Conservation (phyloP, 2,797 vertebrate species). For the Phalloptychus januarius region DNA sequence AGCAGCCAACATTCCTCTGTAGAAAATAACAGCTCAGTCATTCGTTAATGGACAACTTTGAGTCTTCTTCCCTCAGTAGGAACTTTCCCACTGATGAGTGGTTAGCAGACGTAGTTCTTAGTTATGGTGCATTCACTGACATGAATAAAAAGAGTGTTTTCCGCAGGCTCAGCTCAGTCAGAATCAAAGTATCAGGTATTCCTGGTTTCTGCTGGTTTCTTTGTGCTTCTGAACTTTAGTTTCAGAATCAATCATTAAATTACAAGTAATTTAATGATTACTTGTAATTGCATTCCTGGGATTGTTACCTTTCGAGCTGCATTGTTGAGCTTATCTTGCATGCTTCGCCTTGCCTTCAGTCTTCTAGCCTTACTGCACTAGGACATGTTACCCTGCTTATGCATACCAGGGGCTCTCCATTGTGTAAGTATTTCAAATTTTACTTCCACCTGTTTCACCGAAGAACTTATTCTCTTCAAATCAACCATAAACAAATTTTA, state of each 20-base stretch:
- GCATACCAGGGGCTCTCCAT: conserved; percentile 12
- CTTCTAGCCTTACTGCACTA: conserved; percentile 20
- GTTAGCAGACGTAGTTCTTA: background rate
- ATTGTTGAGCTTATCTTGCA: conserved; percentile 18
- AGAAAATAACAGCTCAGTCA: background rate
- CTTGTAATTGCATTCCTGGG: conserved; percentile 35
- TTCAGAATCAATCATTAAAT: conserved; percentile 12
- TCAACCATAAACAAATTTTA: conserved; percentile 13
- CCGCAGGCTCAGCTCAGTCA: background rate
- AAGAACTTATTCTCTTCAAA: conserved; percentile 20
- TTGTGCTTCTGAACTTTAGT: background rate
- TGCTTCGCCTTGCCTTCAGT: conserved; percentile 8
- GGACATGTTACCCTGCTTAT: conserved; percentile 13
- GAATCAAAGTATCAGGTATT: background rate
- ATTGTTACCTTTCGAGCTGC: conserved; percentile 28
- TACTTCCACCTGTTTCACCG: conserved; percentile 15
- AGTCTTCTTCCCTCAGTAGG: background rate
- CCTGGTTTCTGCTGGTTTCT: background rate
- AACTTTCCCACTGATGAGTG: background rate
- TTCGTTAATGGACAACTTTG: background rate
- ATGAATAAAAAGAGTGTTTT: background rate
- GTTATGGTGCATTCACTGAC: background rate
- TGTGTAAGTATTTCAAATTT: conserved; percentile 26
- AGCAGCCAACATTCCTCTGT: background rate
- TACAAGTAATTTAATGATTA: too few species aligned